Percentiles rank a stretch among this genome's conserved stretches.
These are phyloP conservation scores for Frankliniella intonsa DNA, from an alignment of 2,888 invertebrate genomes.

Conservation along the genomic window DNA sequence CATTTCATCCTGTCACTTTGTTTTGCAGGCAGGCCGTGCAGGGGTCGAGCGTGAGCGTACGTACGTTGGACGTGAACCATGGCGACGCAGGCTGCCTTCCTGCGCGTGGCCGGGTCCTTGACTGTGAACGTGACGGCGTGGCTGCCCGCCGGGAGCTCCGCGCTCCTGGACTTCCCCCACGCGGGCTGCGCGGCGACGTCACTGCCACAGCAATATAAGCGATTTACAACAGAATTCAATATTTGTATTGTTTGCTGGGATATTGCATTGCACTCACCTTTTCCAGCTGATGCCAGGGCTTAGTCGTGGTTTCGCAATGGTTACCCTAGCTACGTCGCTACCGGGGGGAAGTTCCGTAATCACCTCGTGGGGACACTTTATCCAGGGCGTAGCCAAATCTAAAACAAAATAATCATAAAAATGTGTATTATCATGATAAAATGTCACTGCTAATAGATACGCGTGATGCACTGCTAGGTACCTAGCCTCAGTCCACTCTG, in stretches of 20 bases:
- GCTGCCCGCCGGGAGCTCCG: not conserved
- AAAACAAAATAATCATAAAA: not conserved
- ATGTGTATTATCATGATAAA: not conserved
- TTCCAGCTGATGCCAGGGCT: not conserved
- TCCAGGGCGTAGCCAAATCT: not conserved
- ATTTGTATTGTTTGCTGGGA: no score
- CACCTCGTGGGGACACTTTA: not conserved
- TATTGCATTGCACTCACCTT: not conserved
- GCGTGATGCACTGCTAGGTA: not conserved
- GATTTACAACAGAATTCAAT: no score
- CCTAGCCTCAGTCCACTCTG: not conserved
- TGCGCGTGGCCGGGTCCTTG: not conserved
- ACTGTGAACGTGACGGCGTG: not conserved
- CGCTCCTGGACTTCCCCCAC: not conserved
- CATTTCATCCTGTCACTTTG: not conserved
- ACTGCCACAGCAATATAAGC: not conserved
- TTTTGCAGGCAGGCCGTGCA: not conserved
- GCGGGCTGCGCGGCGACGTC: slow-evolving; percentile 1
- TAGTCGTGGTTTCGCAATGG: not conserved
- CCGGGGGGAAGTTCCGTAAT: not conserved
- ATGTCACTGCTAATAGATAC: not conserved
- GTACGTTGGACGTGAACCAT: not conserved
- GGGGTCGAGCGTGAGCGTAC: no score
- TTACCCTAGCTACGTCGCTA: not conserved
- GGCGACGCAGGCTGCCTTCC: not conserved